Base-by-base conservation (phyloP, 2,888 invertebrate genomes). In the Drosophila maculinotata region DNA sequence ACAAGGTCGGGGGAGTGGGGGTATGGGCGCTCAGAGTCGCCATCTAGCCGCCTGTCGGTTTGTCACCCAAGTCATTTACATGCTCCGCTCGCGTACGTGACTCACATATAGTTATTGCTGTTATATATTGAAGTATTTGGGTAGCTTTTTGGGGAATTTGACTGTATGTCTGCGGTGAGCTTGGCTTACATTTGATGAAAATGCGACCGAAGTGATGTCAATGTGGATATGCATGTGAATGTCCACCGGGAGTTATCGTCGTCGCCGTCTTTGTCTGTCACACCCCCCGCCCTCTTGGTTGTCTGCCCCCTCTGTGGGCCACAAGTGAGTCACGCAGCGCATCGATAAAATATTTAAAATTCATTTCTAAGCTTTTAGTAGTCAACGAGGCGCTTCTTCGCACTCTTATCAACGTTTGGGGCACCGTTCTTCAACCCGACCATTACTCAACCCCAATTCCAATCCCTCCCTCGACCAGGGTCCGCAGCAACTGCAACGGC, bases 11-110 rank as follows among this genome's bases (percentile, higher is more conserved):
- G 30, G 20, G 0, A 0, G 20, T 8, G n/a, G 20, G 6, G 2
- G 12, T 5, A 45, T 4, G 1, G 28, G 4, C 7, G n/a, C n/a
- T n/a, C n/a, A 14, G 33, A 38, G 35, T 54, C 12, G 38, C 14
- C 10, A 25, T 15, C 38, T n/a, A 20, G 36, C 7, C 35, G 41
- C 36, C 62, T 39, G 73, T 69, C 53, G 64, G 78, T 79, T 81
- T 87, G 83, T 84, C 87, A 84, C 86, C 83, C 83, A 87, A 84
- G 83, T 84, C 86, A 87, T 84, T 84, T 84, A 87, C 83, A 84
- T 84, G 87, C 87, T 79, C 71, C 72, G 69, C 74, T 74, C 62
- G 69, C 7, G 67, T 81, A 84, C 83, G 83, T 84, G 83, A 84
- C 83, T 84, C 82, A 87, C 86, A 84, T 83, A 79, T 81, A 72